Evolutionary conservation across 2,888 invertebrate species (phyloP).

Genomic region (Melanotus villosus): DNA sequence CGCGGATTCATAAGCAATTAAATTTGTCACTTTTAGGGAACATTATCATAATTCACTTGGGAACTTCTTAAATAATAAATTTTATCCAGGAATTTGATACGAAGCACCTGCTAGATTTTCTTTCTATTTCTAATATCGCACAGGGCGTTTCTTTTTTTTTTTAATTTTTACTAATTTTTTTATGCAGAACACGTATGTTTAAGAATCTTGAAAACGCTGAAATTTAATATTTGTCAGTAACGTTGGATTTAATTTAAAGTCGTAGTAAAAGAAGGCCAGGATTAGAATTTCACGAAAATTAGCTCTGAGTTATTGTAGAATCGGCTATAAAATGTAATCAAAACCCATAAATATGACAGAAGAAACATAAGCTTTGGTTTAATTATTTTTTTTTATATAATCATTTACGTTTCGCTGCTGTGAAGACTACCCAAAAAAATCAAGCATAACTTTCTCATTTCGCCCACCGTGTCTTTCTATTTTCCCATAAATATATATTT

Average conservation of each 20-base stretch:
- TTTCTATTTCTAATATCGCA: too few relatives aligned
- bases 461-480: constrained; percentile 3
- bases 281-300: constrained; percentile 22
- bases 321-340: constrained; percentile 28
- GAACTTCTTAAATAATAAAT: too few relatives aligned
- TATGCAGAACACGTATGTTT: too few relatives aligned
- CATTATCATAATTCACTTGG: too few relatives aligned
- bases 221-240: constrained; percentile 16
- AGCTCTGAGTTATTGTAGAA: constrained; percentile 8
- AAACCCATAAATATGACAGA: constrained; percentile 24
- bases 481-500: not conserved
- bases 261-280: constrained; percentile 4
- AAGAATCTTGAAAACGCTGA: too few relatives aligned
- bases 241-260: constrained; percentile 12
- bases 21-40: too few relatives aligned
- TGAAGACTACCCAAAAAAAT: not conserved
- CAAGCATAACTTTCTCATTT: too few relatives aligned
- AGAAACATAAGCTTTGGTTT: not conserved
- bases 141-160: too few relatives aligned
- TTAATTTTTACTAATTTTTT: too few relatives aligned
- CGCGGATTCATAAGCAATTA: too few relatives aligned
- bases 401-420: not conserved
- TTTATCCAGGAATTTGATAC: too few relatives aligned
- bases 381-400: not conserved
- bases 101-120: too few relatives aligned